A percentile compares a stretch with the other conserved stretches of the same genome.
Evolutionary conservation across 2,113 vertebrate species (phyloP).

Genomic region (Cariama cristata): DNA sequence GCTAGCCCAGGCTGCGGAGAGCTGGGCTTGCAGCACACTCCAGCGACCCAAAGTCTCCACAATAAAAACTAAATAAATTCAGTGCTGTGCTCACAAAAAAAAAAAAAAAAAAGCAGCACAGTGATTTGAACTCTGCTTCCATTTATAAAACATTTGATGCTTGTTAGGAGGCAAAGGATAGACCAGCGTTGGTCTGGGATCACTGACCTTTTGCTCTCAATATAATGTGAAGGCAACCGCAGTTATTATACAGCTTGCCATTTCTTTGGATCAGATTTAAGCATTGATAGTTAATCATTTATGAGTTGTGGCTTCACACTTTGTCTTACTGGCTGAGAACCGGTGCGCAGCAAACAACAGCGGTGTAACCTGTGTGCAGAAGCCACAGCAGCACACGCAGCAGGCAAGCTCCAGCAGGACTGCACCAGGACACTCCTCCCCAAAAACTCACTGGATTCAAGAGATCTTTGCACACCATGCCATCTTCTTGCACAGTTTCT

Average conservation of each 20-base stretch:
- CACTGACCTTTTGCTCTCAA: background rate
- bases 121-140: background rate
- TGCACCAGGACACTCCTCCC: too few relatives aligned
- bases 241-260: background rate
- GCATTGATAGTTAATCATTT: rapidly evolving
- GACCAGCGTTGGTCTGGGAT: background rate
- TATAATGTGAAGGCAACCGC: background rate
- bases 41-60: conserved; percentile 72
- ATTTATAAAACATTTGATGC: background rate
- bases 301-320: background rate
- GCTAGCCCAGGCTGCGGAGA: background rate
- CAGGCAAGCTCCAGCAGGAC: background rate
- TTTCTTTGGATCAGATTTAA: background rate
- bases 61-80: background rate
- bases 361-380: rapidly evolving
- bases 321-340: background rate
- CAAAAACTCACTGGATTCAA: background rate
- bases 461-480: background rate
- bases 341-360: rapidly evolving
- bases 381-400: background rate
- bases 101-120: background rate
- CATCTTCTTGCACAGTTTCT: background rate
- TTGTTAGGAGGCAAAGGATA: background rate
- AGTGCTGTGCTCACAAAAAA: rapidly evolving
- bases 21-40: conserved; percentile 88